Percentiles rank a stretch among this genome's conserved stretches.
Evolutionary conservation across 2,113 vertebrate species (phyloP).

Genomic region (Myotis brandtii): DNA sequence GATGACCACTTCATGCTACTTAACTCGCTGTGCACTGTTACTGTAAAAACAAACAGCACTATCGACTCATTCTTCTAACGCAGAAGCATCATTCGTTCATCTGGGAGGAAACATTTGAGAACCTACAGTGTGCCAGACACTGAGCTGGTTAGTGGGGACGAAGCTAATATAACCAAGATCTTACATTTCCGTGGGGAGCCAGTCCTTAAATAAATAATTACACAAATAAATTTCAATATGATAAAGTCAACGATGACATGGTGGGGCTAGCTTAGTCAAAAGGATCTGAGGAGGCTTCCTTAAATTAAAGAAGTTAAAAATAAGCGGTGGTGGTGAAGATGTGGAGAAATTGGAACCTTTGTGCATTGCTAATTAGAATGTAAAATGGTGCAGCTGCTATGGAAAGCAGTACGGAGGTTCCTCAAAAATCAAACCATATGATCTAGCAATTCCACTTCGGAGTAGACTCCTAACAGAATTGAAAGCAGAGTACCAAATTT

Average conservation of each 20-base stretch:
- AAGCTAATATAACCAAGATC: background rate
- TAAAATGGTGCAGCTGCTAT: background rate
- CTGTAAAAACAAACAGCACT: background rate
- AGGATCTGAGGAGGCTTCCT: background rate
- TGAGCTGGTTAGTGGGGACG: background rate
- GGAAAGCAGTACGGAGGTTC: background rate
- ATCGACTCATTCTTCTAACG: background rate
- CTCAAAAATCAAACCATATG: background rate
- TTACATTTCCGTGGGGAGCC: background rate
- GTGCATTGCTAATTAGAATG: background rate
- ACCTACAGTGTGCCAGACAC: background rate
- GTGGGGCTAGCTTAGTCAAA: background rate
- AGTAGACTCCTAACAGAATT: background rate
- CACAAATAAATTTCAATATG: background rate
- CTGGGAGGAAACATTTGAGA: background rate
- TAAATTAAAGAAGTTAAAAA: background rate
- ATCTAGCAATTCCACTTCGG: background rate
- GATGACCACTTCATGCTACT: background rate
- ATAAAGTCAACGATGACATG: background rate
- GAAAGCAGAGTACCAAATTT: background rate
- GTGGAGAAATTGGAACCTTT: background rate
- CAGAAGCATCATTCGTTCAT: background rate
- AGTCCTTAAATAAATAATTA: background rate
- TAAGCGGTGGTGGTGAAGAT: background rate
- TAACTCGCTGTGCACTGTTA: background rate